Evolutionary conservation across 2,888 invertebrate genomes (phyloP).

Genomic region (Caenorhabditis panamensis): DNA sequence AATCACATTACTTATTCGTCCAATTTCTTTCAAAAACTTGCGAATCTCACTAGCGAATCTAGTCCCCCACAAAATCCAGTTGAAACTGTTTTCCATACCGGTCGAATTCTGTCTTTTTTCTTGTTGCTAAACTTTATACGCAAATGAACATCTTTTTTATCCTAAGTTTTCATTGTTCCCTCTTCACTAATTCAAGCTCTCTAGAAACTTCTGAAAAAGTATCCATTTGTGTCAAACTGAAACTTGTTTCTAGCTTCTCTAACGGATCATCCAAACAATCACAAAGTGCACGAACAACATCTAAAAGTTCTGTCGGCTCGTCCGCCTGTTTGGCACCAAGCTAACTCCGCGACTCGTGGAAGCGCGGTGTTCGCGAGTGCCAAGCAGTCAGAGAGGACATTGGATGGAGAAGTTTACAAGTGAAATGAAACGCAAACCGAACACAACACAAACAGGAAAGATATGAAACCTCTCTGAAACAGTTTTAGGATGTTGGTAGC

Average conservation of each 20-base stretch:
- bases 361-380: conserved; percentile 66
- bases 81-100: conserved; percentile 35
- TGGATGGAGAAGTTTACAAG: not conserved
- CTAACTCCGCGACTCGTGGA: conserved; percentile 46
- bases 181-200: no score
- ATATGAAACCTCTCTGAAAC: no score
- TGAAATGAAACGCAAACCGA: not conserved
- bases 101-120: not conserved
- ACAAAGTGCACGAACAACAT: conserved; percentile 14
- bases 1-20: not conserved
- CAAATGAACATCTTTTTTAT: no score
- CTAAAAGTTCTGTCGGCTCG: not conserved
- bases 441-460: no score
- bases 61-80: conserved; percentile 34
- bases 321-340: conserved; percentile 57
- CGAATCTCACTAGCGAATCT: conserved; percentile 48
- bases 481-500: no score
- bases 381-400: conserved; percentile 51
- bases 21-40: not conserved
- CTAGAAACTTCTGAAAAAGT: no score
- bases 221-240: no score
- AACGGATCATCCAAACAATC: no score
- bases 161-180: no score
- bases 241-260: no score
- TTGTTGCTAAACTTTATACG: not conserved